phyloP scores from a whole-genome alignment of 2,888 invertebrate species.

The Scotopteryx bipunctaria region DNA sequence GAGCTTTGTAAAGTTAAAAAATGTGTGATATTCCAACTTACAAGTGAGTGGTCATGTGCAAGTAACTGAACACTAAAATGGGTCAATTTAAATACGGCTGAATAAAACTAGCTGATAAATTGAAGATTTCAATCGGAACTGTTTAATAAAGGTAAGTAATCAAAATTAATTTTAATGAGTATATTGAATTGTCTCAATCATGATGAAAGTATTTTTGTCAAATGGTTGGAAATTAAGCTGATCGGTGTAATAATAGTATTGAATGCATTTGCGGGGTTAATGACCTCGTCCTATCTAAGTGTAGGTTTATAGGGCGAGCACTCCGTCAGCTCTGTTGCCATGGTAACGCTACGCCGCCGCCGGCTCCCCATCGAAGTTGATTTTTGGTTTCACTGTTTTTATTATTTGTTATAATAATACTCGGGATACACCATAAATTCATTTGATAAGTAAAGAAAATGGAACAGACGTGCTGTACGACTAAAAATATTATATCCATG shows the following conservation, averaged over 20 bases:
- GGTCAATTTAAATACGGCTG: slow-evolving; percentile 5
- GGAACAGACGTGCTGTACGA: no score
- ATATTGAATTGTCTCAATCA: neutral
- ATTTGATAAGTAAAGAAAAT: no score
- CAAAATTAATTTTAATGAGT: neutral
- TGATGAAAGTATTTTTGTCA: no score
- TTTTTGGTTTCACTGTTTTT: no score
- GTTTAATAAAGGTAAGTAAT: slow-evolving; percentile 6
- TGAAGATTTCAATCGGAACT: neutral
- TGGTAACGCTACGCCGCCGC: slow-evolving; percentile 36
- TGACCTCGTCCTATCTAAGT: slow-evolving; percentile 49
- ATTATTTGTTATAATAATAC: no score
- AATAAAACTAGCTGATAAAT: slow-evolving; percentile 2
- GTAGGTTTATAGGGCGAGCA: slow-evolving; percentile 46
- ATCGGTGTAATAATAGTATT: slow-evolving; percentile 23
- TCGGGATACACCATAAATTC: no score
- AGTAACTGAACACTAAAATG: slow-evolving; percentile 6
- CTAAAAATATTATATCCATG: no score
- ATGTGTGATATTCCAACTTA: neutral
- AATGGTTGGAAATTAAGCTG: neutral
- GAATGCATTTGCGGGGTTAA: slow-evolving; percentile 52
- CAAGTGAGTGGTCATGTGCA: neutral
- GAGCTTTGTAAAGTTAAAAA: neutral
- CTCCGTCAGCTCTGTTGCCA: slow-evolving; percentile 41
- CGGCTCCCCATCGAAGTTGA: no score